Conservation (phyloP, 2,113 vertebrate genomes). For the Echinops telfairi region DNA sequence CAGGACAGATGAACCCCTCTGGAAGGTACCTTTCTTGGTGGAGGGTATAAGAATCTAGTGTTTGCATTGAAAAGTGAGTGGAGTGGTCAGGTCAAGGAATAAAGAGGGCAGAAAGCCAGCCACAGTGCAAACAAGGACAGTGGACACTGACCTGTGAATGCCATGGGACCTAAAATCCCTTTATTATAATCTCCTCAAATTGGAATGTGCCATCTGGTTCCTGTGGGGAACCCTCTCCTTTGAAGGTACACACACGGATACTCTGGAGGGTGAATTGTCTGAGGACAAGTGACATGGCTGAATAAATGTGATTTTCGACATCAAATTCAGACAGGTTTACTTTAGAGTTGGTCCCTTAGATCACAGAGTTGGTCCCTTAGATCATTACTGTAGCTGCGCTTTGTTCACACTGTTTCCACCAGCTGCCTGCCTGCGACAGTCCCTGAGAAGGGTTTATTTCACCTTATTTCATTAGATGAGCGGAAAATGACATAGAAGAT, state of each 20-base stretch:
- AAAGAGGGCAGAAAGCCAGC: background rate
- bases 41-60: background rate
- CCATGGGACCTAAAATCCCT: background rate
- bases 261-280: slow-evolving; percentile 17
- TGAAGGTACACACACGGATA: background rate
- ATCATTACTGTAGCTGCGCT: too few species aligned
- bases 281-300: slow-evolving; percentile 46
- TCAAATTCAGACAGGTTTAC: background rate
- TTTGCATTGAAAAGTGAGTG: slow-evolving; percentile 17
- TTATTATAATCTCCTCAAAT: background rate
- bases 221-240: slow-evolving; percentile 52
- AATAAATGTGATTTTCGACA: slow-evolving; percentile 28
- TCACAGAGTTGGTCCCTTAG: background rate
- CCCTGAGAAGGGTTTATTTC: background rate
- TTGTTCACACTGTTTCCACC: too few species aligned
- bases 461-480: slow-evolving; percentile 1
- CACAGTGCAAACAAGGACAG: background rate
- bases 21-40: background rate
- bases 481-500: background rate
- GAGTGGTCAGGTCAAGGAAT: background rate
- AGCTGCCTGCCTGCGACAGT: background rate
- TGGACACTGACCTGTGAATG: background rate
- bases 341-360: background rate
- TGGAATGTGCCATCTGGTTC: slow-evolving; percentile 45
- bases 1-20: too few species aligned